A percentile compares a stretch with the other conserved stretches of the same genome.
Evolutionary conservation across 2,888 invertebrate genomes (phyloP).

Genomic region (Oxyteleia sp.): DNA sequence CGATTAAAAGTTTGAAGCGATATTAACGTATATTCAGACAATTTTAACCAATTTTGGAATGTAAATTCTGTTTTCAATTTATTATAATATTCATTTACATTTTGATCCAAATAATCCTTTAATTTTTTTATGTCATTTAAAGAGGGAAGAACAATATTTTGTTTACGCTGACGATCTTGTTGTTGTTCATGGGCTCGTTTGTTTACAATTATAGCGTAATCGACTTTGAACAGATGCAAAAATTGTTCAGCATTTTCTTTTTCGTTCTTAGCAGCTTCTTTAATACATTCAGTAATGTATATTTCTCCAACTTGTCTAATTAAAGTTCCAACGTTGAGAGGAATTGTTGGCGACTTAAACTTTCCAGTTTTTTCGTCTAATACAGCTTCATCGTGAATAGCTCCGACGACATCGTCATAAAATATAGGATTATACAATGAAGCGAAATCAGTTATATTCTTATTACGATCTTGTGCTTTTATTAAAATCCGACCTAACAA

Average conservation of each 20-base stretch:
- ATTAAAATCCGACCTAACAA: background rate
- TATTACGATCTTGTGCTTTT: background rate
- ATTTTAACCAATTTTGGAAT: too few species aligned
- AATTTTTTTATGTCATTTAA: background rate
- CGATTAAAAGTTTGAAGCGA: too few species aligned
- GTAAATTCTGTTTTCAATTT: too few species aligned
- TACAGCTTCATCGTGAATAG: constrained; percentile 22
- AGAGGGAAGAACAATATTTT: background rate
- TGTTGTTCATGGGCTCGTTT: constrained; percentile 15
- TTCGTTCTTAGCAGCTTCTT: background rate
- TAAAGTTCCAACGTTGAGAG: constrained; percentile 7
- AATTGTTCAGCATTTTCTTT: constrained; percentile 2
- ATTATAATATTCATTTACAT: too few species aligned
- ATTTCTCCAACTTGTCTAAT: constrained; percentile 21
- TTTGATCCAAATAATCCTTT: background rate
- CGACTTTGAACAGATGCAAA: constrained; percentile 6
- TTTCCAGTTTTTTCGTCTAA: constrained; percentile 1
- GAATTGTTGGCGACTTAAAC: constrained; percentile 13
- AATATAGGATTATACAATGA: constrained; percentile 17
- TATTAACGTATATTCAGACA: too few species aligned
- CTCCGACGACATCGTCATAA: background rate
- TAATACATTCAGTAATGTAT: constrained; percentile 13
- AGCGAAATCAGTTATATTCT: constrained; percentile 7
- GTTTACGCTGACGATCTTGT: background rate
- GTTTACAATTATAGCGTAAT: constrained; percentile 18